phyloP scores from a whole-genome alignment of 2,888 invertebrate species.

The Meghimatium bilineatum region DNA sequence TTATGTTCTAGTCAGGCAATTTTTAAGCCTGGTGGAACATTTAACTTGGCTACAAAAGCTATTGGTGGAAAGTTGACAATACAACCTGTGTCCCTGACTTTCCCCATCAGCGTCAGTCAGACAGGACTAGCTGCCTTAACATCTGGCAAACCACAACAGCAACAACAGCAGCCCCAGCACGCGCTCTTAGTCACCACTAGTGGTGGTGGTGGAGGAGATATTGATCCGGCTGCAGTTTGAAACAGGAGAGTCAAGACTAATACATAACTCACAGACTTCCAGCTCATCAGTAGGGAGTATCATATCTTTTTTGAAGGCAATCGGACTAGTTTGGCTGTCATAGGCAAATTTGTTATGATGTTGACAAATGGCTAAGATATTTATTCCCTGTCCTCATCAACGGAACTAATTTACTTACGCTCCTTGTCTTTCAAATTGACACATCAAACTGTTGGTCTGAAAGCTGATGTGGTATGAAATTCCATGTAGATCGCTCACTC shows the following conservation, averaged over 20 bases:
- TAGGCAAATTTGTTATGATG: not conserved
- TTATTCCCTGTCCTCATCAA: not conserved
- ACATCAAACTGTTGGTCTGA: not conserved
- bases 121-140: constrained; percentile 55
- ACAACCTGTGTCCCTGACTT: constrained; percentile 67
- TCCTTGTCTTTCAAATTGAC: constrained; percentile 11
- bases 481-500: not conserved
- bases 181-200: constrained; percentile 63
- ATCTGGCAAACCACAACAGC: constrained; percentile 40
- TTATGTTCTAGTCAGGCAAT: constrained; percentile 61
- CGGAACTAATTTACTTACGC: not conserved
- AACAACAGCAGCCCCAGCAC: constrained; percentile 50
- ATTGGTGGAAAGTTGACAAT: constrained; percentile 63
- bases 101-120: constrained; percentile 60
- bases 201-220: constrained; percentile 17
- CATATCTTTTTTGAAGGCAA: constrained; percentile 52
- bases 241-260: constrained; percentile 56
- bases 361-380: not conserved
- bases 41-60: constrained; percentile 56
- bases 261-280: constrained; percentile 57
- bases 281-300: constrained; percentile 54
- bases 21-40: constrained; percentile 60
- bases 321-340: not conserved
- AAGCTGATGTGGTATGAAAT: not conserved
- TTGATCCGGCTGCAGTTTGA: constrained; percentile 34